These are phyloP conservation scores for Cheilosia grossa DNA, from an alignment of 2,888 invertebrate species.

Conservation along the genomic window DNA sequence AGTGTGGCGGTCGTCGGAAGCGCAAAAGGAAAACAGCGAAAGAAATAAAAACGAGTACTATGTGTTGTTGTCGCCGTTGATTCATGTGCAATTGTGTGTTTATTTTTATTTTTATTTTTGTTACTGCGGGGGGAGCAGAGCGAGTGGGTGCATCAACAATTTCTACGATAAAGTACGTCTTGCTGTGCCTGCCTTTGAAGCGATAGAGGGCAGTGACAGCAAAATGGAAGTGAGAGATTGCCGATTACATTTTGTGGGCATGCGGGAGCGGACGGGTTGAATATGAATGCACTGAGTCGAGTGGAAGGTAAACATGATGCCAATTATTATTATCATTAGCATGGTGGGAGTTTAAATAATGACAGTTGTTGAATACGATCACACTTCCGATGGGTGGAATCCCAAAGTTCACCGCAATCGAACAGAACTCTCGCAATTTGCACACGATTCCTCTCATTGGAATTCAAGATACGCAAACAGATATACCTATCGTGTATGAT, in stretches of 20 bases:
- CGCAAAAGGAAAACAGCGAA: constrained; percentile 55
- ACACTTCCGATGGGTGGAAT: constrained; percentile 11
- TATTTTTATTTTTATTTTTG: background rate
- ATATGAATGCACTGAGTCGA: constrained; percentile 21
- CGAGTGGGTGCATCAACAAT: constrained; percentile 34
- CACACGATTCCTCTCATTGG: background rate
- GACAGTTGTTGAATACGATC: constrained; percentile 22
- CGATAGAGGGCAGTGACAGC: constrained; percentile 71
- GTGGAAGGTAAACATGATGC: constrained; percentile 50
- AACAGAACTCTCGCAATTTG: constrained; percentile 17
- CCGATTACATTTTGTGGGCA: constrained; percentile 40
- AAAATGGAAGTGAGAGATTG: constrained; percentile 63
- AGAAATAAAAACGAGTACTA: constrained; percentile 21
- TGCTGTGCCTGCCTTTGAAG: constrained; percentile 47
- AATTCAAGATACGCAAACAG: background rate
- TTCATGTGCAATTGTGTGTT: constrained; percentile 58
- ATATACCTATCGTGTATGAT: too few species aligned
- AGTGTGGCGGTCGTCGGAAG: constrained; percentile 50
- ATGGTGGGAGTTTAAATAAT: constrained; percentile 21
- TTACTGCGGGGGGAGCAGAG: background rate
- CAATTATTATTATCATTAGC: constrained; percentile 29
- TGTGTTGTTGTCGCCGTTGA: background rate
- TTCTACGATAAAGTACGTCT: constrained; percentile 36
- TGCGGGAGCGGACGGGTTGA: constrained; percentile 16
- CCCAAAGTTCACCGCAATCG: background rate